phyloP scores from a whole-genome alignment of 2,797 vertebrate species.

The Chelonia mydas region DNA sequence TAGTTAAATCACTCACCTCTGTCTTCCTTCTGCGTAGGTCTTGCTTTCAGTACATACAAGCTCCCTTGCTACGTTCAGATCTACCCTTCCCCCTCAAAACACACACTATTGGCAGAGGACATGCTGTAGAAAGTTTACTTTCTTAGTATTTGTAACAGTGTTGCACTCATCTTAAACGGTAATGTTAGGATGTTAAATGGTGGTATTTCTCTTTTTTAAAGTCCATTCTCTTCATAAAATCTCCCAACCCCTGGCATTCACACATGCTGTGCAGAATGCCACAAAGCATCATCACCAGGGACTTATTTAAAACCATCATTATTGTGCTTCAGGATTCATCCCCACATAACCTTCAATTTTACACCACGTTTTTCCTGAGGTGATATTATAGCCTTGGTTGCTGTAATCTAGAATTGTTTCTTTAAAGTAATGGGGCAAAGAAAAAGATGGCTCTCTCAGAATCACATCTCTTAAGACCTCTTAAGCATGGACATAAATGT shows the following conservation, averaged over 20 bases:
- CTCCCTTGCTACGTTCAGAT: background rate
- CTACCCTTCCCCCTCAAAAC: background rate
- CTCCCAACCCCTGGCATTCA: background rate
- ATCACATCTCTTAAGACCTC: background rate
- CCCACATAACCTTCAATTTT: background rate
- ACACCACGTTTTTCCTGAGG: background rate
- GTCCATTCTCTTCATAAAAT: background rate
- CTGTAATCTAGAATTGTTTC: background rate
- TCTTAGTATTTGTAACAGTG: background rate
- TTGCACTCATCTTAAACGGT: background rate
- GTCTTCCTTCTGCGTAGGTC: background rate
- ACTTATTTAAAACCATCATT: background rate
- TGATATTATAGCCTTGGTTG: fast-evolving
- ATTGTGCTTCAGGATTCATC: background rate
- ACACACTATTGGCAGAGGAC: background rate
- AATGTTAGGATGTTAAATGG: background rate
- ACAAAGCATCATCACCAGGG: background rate
- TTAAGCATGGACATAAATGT: background rate
- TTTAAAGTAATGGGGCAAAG: background rate
- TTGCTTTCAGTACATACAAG: background rate
- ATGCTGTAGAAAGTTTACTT: fast-evolving
- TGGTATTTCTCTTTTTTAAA: background rate
- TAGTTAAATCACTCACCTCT: background rate
- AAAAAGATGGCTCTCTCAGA: background rate
- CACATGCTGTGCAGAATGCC: background rate